Evolutionary conservation across 2,113 vertebrate genomes (phyloP), one percentile per base, ranked within the genome.

Genomic region (Thamnaconus septentrionalis): DNA sequence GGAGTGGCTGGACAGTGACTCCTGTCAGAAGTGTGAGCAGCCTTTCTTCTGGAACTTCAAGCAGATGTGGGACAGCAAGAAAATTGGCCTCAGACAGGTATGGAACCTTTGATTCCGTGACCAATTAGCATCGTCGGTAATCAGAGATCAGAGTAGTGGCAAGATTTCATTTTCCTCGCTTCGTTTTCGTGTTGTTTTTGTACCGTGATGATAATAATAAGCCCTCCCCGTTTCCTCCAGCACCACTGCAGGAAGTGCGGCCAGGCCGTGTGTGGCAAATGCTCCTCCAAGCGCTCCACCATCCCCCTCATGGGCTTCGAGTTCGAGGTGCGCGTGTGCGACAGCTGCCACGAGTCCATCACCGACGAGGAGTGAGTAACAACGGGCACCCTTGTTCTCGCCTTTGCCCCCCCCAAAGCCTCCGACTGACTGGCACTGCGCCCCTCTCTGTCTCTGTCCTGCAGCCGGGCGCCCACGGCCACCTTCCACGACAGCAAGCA

Each of bases 11-110:
- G 97, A 98, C 87, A 99, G 97, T 18, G 97, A 99, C 77, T 99
- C 96, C 48, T 99, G 97, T 88, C 97, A 99, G 81, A 98, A 95
- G 84, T 99, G 97, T 80, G 94, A 98, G 69, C 96, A 99, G 87
- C 97, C 97, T 49, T 99, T 99, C 85, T 99, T 99, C 90, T 99
- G 97, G 97, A 98, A 99, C 90, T 99, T 99, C 91, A 98, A 98
- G 86, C 97, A 98, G 80, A 99, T 99, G 97, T 99, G 97, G 97
- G 97, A 98, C 92, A 95, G 90, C 78, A 99, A 98, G 90, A 99
- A 97, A 89, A 99, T 99, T 53, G 96, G 97, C 65, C 89, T 99
- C 1, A 92, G 97, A 79, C 97, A 99, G 95, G 97, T 98, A 78
- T 6, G 1, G 18, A 0, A 10, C 46, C 47, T n/a, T 73, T 12